phyloP scores from a whole-genome alignment of 2,797 vertebrate species.

The Holocentrus rufus region DNA sequence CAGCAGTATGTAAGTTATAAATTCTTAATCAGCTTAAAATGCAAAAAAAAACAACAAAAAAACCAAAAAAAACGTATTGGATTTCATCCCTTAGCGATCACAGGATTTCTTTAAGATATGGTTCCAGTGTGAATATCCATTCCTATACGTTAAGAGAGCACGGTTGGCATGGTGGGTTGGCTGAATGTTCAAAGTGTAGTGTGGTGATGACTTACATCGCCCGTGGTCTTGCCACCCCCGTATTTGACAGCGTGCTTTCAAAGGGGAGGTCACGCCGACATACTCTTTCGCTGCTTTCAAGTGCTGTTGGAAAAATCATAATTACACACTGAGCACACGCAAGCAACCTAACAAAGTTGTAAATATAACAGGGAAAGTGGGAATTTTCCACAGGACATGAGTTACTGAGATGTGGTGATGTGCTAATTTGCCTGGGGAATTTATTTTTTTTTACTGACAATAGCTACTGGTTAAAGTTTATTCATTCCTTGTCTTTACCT shows the following conservation, averaged over 20 bases:
- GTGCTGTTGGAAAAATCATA: too few species aligned
- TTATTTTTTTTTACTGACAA: too few species aligned
- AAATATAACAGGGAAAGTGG: too few species aligned
- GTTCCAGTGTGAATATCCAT: slow-evolving; percentile 45
- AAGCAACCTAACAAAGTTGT: not conserved
- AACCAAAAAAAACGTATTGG: too few species aligned
- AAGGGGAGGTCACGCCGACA: not conserved
- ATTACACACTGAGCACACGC: too few species aligned
- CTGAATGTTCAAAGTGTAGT: slow-evolving; percentile 59
- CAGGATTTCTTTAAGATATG: slow-evolving; percentile 35
- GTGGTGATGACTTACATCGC: slow-evolving; percentile 47
- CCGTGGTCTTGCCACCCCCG: slow-evolving; percentile 43
- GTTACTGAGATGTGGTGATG: too few species aligned
- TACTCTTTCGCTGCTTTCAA: not conserved
- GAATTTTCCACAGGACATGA: too few species aligned
- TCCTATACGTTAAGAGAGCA: slow-evolving; percentile 41
- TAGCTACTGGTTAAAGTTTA: too few species aligned
- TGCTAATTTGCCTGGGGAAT: too few species aligned
- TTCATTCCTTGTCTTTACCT: too few species aligned
- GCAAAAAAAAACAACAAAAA: slow-evolving; percentile 13
- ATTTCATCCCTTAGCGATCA: slow-evolving; percentile 37
- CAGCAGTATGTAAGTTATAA: slow-evolving; percentile 13
- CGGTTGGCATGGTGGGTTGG: slow-evolving; percentile 40
- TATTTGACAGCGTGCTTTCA: slow-evolving; percentile 7
- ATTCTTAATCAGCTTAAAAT: slow-evolving; percentile 42